Base-by-base conservation (phyloP, 2,888 invertebrate genomes). In the Arge pagana region DNA sequence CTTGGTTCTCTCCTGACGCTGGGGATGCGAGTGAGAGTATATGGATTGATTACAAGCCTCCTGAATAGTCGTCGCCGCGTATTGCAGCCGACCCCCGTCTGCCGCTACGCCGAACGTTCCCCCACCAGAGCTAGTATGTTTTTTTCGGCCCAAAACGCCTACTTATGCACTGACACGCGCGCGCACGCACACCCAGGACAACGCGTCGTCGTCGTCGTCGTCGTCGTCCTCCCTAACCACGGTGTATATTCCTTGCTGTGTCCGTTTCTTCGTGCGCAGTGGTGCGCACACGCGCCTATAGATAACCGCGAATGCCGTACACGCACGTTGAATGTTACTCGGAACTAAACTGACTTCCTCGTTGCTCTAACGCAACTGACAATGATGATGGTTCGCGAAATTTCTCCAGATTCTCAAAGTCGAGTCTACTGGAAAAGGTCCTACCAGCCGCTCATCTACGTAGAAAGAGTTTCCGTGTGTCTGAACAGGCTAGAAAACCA, bases 131-230 rank as follows among this genome's bases (percentile, higher is more conserved):
- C 23, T 18, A 48, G 21, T 48, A 35, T 48, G 23, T n/a, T n/a
- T n/a, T 57, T 53, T 56, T 26, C 42, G 43, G 49, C 52, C 45
- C 53, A 62, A 62, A 60, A 60, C 61, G 57, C 59, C 62, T 61
- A 61, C 65, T 54, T 48, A 52, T 37, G 37, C 37, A 50, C 26
- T 37, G 37, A 36, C 43, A 42, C 52, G 52, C 45, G 31, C 52
- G 52, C 52, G 52, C 52, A 23, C 18, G 30, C 39, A 36, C 21
- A 37, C 53, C 56, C 55, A 33, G 24, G 11, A 13, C 31, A n/a
- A 23, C 40, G n/a, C 21, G 28, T 21, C 11, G 7, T 7, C 36
- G 36, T n/a, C 36, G 15, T 6, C 19, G 18, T 37, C 48, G 16
- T 41, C 15, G n/a, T n/a, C 33, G 31, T 33, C 33, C 31, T 45